Base-by-base conservation (phyloP, 92 coral and sea anemone genomes). In the Heliopora coerulea region DNA sequence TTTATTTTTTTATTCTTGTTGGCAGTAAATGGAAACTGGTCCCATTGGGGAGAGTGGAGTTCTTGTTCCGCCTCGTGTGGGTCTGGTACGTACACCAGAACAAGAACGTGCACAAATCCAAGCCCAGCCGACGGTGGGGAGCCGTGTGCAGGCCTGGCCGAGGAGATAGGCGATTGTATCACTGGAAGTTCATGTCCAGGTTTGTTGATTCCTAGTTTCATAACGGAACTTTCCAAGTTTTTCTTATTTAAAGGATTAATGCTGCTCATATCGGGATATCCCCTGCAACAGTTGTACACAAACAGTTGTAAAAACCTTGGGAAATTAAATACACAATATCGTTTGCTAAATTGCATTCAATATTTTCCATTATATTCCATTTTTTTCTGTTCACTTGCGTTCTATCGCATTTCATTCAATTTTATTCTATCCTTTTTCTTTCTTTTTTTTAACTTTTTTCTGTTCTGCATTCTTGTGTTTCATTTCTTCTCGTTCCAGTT, bases 21-120 rank as follows among this genome's bases (percentile, higher is more conserved):
- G 23, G 4, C 40, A 59, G 21, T 62, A 30, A 23, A 62, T 62
- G 68, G 68, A 1, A 62, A 62, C 44, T 62, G 68, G 68, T 17
- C 68, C 32, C n/a, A 0, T 2, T 62, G 68, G 68, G 44, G 29
- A 15, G 30, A 7, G 13, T 62, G 68, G 68, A 27, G 68, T 6
- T 48, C 30, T 62, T 62, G 68, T 62, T 26, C 68, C 6, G 68
- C 34, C n/a, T 32, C 68, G 19, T 62, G 68, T 19, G 68, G 68
- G 1, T 62, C 68, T 17, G 68, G 68, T 32, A 0, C 17, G 12
- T 4, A 32, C 34, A 5, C 6, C 19, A 48, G 68, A 62, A 32
- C 49, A 13, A 62, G 68, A 49, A 35, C n/a, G 4, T 62, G 68
- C 34, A 21, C 48, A 9, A 34, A 62, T 32, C 68, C 68, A 40